These are phyloP conservation scores for Typhlichthys subterraneus DNA, from an alignment of 2,797 vertebrate genomes.

Conservation along the genomic window DNA sequence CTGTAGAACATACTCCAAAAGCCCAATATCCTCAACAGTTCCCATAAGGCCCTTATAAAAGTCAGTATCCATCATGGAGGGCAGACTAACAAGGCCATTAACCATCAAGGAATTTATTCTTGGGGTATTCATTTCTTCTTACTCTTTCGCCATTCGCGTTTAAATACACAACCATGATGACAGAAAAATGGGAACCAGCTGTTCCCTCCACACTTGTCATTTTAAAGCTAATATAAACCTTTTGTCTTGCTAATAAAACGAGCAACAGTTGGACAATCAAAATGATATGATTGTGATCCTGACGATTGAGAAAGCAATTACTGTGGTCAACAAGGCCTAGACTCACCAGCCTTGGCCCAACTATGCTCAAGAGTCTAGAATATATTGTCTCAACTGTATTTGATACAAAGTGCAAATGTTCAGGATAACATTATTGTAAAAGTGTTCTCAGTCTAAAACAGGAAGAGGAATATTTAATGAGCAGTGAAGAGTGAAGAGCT, in stretches of 20 bases:
- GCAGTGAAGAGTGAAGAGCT: no score
- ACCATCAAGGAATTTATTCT: conserved; percentile 41
- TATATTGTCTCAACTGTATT: no score
- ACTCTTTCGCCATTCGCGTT: conserved; percentile 38
- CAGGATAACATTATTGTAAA: no score
- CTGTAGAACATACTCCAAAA: conserved; percentile 26
- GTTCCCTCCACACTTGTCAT: conserved; percentile 45
- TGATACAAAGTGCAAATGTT: no score
- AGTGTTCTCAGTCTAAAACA: no score
- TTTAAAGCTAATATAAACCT: conserved; percentile 46
- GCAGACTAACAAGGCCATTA: conserved; percentile 33
- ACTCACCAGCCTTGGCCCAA: not conserved
- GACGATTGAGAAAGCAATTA: conserved; percentile 31
- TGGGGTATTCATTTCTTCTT: conserved; percentile 55
- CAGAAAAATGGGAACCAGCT: conserved; percentile 72
- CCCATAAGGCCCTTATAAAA: conserved; percentile 26
- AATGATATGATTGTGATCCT: conserved; percentile 21
- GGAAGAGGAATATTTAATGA: no score
- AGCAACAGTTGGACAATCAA: conserved; percentile 22
- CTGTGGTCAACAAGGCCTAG: not conserved
- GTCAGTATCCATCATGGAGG: conserved; percentile 21
- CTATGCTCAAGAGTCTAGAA: no score
- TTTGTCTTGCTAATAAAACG: conserved; percentile 37
- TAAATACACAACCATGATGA: conserved; percentile 51
- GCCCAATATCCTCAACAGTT: conserved; percentile 13